These are phyloP conservation scores for Trinectes maculatus DNA, from an alignment of 2,113 vertebrate genomes.

Conservation along the genomic window DNA sequence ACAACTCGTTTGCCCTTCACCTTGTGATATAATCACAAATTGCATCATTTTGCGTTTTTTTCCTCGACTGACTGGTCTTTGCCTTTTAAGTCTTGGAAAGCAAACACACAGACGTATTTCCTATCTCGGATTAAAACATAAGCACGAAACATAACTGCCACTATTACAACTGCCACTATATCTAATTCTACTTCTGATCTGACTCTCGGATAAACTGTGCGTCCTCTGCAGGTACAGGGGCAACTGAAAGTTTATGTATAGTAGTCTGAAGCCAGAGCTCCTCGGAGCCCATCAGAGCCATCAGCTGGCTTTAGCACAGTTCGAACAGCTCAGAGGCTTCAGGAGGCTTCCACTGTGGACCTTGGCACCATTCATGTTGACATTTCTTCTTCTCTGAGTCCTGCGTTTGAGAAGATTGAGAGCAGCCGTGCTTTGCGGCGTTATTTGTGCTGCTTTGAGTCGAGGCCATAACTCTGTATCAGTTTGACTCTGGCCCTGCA, in stretches of 20 bases:
- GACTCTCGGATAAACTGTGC: not conserved
- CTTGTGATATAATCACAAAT: not conserved
- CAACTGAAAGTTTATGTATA: too few relatives aligned
- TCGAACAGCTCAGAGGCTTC: slow-evolving; percentile 30
- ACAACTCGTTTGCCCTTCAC: not conserved
- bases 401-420: slow-evolving; percentile 40
- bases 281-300: slow-evolving; percentile 15
- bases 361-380: slow-evolving; percentile 42
- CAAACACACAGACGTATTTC: too few relatives aligned
- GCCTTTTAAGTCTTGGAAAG: too few relatives aligned
- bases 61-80: too few relatives aligned
- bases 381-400: slow-evolving; percentile 39
- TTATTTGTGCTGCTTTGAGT: slow-evolving; percentile 24
- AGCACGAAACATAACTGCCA: too few relatives aligned
- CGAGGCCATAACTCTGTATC: slow-evolving; percentile 10
- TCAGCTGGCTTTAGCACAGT: slow-evolving; percentile 27
- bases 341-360: slow-evolving; percentile 32
- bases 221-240: not conserved
- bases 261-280: slow-evolving; percentile 37
- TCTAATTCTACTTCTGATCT: not conserved
- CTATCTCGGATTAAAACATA: too few relatives aligned
- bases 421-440: slow-evolving; percentile 21
- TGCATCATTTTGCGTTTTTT: not conserved
- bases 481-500: slow-evolving; percentile 14
- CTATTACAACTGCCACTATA: too few relatives aligned